phyloP scores from a whole-genome alignment of 2,797 vertebrate species.

The Gorsachius magnificus region DNA sequence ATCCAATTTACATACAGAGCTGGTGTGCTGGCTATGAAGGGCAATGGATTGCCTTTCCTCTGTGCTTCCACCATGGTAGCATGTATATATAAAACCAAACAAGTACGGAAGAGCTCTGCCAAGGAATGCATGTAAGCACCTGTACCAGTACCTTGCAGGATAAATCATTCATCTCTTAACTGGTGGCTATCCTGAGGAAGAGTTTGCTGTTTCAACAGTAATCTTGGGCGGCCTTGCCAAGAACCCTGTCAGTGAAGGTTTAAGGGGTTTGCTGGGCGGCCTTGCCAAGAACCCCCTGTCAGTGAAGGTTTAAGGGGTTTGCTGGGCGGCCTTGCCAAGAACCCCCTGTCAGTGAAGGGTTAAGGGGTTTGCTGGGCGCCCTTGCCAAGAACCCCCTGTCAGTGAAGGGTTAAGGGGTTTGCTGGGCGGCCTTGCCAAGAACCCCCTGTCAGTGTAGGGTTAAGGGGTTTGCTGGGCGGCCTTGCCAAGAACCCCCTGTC shows the following conservation, averaged over 20 bases:
- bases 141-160: not conserved
- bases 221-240: not conserved
- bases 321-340: too few relatives aligned
- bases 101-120: not conserved
- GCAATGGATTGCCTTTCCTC: not conserved
- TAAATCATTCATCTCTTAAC: not conserved
- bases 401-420: not conserved
- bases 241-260: not conserved
- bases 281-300: too few relatives aligned
- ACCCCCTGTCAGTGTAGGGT: not conserved
- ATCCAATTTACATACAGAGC: constrained; percentile 7
- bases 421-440: not conserved
- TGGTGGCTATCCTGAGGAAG: not conserved
- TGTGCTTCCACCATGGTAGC: not conserved
- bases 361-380: not conserved
- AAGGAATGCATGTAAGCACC: not conserved
- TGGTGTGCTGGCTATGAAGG: not conserved
- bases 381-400: not conserved
- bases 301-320: too few relatives aligned
- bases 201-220: not conserved
- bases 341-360: too few relatives aligned
- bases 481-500: not conserved
- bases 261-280: not conserved
- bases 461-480: not conserved
- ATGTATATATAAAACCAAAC: not conserved